Conservation (phyloP, 1,140 invertebrate genomes). For the Zaprionus nigranus region DNA sequence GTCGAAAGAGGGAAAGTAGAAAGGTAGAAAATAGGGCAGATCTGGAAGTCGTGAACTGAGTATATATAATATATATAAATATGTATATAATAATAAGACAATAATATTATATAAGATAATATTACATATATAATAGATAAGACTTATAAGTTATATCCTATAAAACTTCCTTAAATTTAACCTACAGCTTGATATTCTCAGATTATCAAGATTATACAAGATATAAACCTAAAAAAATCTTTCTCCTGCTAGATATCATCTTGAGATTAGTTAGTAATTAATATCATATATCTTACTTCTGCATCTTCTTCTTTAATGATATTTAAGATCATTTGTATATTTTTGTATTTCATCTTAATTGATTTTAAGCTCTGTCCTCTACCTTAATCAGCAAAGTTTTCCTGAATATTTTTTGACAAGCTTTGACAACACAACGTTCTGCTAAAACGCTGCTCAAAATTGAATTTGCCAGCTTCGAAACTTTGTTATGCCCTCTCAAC, state of each 20-base stretch:
- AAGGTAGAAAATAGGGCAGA: not conserved
- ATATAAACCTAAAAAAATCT: not conserved
- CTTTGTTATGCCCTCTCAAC: not conserved
- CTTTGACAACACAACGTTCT: not conserved
- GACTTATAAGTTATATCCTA: too few relatives aligned
- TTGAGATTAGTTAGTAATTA: not conserved
- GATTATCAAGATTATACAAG: not conserved
- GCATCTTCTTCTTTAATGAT: not conserved
- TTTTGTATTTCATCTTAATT: not conserved
- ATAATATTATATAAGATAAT: too few relatives aligned
- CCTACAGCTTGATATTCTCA: not conserved
- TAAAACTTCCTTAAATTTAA: not conserved
- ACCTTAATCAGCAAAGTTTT: not conserved
- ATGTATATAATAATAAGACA: too few relatives aligned
- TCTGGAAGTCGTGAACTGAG: too few relatives aligned
- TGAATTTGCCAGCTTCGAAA: not conserved
- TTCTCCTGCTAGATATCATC: too few relatives aligned
- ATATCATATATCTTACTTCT: not conserved
- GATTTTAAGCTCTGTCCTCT: not conserved
- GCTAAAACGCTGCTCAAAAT: not conserved
- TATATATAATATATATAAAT: too few relatives aligned
- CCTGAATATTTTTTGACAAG: not conserved
- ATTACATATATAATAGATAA: too few relatives aligned
- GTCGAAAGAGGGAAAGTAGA: not conserved
- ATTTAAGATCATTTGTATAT: not conserved